phyloP scores from a whole-genome alignment of 2,113 vertebrate genomes.

The Chauna torquata region DNA sequence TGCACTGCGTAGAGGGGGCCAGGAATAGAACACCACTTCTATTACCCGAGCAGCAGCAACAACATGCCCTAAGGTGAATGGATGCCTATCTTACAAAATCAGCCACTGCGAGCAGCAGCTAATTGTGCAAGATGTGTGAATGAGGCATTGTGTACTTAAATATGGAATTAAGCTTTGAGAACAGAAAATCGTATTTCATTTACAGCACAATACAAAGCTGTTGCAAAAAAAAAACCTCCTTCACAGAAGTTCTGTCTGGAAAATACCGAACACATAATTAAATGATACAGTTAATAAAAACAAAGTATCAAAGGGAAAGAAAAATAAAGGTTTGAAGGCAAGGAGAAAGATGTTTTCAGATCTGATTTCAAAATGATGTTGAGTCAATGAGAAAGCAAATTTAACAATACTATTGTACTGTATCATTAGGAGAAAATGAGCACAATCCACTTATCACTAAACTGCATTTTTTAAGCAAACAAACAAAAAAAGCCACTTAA shows the following conservation, averaged over 20 bases:
- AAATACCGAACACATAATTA: neutral
- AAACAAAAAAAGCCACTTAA: neutral
- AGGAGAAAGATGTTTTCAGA: slow-evolving; percentile 25
- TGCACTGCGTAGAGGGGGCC: rapidly evolving
- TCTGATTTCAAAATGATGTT: slow-evolving; percentile 48
- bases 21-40: rapidly evolving
- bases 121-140: neutral
- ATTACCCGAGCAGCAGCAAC: neutral
- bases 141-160: neutral
- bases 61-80: rapidly evolving
- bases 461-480: slow-evolving; percentile 21
- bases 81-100: rapidly evolving
- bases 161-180: neutral
- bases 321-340: slow-evolving; percentile 35
- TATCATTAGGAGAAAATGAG: slow-evolving; percentile 40
- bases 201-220: neutral
- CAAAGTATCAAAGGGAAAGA: slow-evolving; percentile 19
- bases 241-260: neutral
- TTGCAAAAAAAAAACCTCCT: neutral
- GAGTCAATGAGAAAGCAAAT: neutral
- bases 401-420: slow-evolving; percentile 5
- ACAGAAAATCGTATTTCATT: neutral
- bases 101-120: neutral
- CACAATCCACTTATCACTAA: slow-evolving; percentile 19
- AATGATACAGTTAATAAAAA: slow-evolving; percentile 28